Conservation (phyloP, 2,888 invertebrate species). For the Dynastes hyllus region DNA sequence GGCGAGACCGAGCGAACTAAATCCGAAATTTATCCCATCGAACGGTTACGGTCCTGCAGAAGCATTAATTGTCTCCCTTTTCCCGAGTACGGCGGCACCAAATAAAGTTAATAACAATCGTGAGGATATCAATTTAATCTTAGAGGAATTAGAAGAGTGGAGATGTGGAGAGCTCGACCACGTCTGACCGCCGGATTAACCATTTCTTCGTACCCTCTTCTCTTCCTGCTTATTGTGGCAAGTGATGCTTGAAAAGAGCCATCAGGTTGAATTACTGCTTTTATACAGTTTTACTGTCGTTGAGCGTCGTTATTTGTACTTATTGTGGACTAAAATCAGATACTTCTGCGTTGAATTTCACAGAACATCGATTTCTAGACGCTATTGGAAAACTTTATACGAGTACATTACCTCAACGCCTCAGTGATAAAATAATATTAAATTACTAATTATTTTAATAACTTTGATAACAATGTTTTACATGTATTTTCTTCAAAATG, state of each 20-base stretch:
- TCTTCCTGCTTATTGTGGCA: constrained; percentile 31
- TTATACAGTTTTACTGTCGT: constrained; percentile 36
- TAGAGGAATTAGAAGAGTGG: constrained; percentile 44
- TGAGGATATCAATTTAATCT: constrained; percentile 56
- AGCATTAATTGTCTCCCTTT: constrained; percentile 43
- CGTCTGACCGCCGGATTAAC: constrained; percentile 45
- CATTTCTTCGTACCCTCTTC: constrained; percentile 42
- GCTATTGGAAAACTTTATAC: not conserved
- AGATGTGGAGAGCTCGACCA: constrained; percentile 42
- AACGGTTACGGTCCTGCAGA: constrained; percentile 23
- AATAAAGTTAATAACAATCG: constrained; percentile 55
- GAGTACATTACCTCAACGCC: too few species aligned
- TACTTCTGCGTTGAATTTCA: constrained; percentile 23
- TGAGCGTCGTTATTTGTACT: constrained; percentile 36
- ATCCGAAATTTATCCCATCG: constrained; percentile 28
- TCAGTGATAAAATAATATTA: too few species aligned
- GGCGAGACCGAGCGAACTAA: constrained; percentile 9
- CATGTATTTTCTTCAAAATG: too few species aligned
- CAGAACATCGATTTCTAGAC: constrained; percentile 5
- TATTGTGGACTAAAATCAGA: constrained; percentile 37
- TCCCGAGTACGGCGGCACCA: constrained; percentile 26
- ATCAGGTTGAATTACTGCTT: constrained; percentile 45
- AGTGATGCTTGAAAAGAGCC: constrained; percentile 47
- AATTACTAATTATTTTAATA: too few species aligned
- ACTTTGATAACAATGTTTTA: too few species aligned